These are phyloP conservation scores for Hippoglossus stenolepis DNA, from an alignment of 2,113 vertebrate species.

Conservation along the genomic window DNA sequence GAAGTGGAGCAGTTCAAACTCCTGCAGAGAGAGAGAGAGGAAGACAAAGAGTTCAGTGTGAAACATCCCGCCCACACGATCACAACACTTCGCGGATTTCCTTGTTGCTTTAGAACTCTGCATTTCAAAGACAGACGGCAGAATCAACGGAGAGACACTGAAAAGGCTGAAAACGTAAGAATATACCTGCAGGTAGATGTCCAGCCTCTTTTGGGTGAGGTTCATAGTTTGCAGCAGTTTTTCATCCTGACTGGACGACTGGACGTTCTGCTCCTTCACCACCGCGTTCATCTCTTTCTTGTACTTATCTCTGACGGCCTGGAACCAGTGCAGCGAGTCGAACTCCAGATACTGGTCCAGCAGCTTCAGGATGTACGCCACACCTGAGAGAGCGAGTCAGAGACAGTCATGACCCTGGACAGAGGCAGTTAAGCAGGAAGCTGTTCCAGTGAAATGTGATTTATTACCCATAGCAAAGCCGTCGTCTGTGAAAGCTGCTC, in stretches of 20 bases:
- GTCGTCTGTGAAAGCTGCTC: conserved; percentile 97
- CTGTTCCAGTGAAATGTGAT: neutral
- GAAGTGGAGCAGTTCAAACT: conserved; percentile 98
- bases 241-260: conserved; percentile 92
- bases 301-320: conserved; percentile 96
- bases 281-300: conserved; percentile 93
- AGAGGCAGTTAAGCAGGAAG: neutral
- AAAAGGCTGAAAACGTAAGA: too few relatives aligned
- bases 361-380: conserved; percentile 98
- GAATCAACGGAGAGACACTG: too few relatives aligned
- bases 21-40: conserved; percentile 78
- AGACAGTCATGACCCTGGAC: neutral
- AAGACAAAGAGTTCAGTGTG: neutral
- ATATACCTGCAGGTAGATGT: conserved; percentile 92
- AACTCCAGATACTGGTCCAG: conserved; percentile 99
- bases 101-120: neutral
- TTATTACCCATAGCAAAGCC: conserved; percentile 97
- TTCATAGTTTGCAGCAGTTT: conserved; percentile 98
- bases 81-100: neutral
- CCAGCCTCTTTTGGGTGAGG: conserved; percentile 96
- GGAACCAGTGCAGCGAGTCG: conserved; percentile 99
- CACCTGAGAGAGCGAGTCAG: conserved; percentile 80
- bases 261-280: conserved; percentile 93
- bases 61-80: neutral
- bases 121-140: neutral